Base-by-base conservation (phyloP, 2,797 vertebrate species). In the Lutra lutra region DNA sequence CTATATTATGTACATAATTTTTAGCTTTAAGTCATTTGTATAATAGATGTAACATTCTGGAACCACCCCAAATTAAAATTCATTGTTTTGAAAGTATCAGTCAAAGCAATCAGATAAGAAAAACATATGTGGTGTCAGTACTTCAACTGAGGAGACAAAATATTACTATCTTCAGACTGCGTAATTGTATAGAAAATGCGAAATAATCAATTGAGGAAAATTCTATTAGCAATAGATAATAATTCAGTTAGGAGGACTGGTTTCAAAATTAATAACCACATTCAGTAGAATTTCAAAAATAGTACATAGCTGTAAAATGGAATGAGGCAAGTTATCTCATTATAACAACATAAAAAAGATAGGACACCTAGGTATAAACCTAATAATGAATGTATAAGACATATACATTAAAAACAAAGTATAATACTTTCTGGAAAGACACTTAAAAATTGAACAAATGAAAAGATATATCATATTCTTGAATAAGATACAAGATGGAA, bases 191-290 rank as follows among this genome's bases (percentile, higher is more conserved):
- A 89, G 82, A 90, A 96, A 91, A 40, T 46, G 3, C 20, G 68
- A 83, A 92, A 95, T 86, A 90, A 95, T 86, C 17, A 54, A 35
- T 9, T 54, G 27, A 32, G 38, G 27, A 20, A 56, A 94, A 82
- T 87, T 79, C 27, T 51, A 43, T 72, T 86, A 66, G 23, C 29
- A 85, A 77, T 15, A 80, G 72, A 95, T 58, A 43, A 43, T 79
- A 92, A 91, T 86, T 94, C 32, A 80, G 17, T 62, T 75, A 68
- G 66, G 12, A 46, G 0, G 17, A 79, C 6, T 68, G 13, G 13
- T 93, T 91, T 95, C 25, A 97, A 92, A 93, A 89, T 93, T 85
- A 84, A 82, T 82, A 86, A 27, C 8, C 15, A 60, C 14, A 89
- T 78, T 91, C 20, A 48, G 46, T 27, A 89, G 23, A 20, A 93